Percentiles rank a stretch among this genome's conserved stretches.
Evolutionary conservation across 2,797 vertebrate genomes (phyloP).

Genomic region (Hypotaenidia okinawae): DNA sequence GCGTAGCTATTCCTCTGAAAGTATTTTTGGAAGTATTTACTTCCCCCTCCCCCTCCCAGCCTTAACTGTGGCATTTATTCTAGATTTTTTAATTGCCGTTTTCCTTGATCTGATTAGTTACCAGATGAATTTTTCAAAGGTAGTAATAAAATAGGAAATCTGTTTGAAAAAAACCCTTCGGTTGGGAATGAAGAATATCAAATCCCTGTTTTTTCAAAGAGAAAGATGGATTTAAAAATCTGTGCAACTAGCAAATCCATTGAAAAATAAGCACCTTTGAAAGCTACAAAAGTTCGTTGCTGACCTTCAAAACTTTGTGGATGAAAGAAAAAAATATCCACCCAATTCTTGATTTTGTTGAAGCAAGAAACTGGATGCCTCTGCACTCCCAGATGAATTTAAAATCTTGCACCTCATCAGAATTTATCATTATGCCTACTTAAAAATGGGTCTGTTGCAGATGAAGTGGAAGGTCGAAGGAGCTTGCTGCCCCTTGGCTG

Average conservation of each 20-base stretch:
- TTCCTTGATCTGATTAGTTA: neutral
- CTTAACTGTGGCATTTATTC: neutral
- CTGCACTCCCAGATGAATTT: neutral
- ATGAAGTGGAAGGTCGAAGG: conserved; percentile 19
- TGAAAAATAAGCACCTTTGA: neutral
- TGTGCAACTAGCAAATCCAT: neutral
- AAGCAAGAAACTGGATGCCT: conserved; percentile 3
- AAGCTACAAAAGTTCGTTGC: neutral
- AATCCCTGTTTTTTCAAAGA: neutral
- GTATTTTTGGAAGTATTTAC: neutral
- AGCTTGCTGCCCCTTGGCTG: neutral
- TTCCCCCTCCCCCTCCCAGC: neutral
- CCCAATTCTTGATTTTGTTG: neutral
- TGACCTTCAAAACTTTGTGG: neutral
- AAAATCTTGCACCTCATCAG: conserved; percentile 47
- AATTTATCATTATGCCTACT: neutral
- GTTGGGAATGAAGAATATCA: neutral
- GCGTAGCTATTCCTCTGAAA: neutral
- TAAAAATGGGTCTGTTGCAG: neutral
- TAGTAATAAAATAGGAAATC: neutral
- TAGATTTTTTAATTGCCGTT: neutral
- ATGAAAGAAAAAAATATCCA: neutral
- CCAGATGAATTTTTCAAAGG: neutral
- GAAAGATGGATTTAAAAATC: neutral
- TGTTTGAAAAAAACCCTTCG: neutral